Percentiles rank a stretch among this genome's conserved stretches.
phyloP scores from a whole-genome alignment of 2,797 vertebrate species.

The Allobates femoralis region DNA sequence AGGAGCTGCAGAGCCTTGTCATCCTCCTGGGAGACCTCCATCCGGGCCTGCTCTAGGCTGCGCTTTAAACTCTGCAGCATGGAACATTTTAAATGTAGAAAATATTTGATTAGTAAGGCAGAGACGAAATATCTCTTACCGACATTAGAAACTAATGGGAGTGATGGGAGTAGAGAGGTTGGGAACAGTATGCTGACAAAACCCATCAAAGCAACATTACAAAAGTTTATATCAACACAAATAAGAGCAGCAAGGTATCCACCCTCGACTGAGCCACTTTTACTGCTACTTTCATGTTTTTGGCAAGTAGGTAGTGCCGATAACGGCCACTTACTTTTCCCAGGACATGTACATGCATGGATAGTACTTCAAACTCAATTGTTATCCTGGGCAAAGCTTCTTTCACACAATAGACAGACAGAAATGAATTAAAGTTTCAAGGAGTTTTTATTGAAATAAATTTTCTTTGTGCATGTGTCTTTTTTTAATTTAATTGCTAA shows the following conservation, averaged over 20 bases:
- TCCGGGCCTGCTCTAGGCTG: constrained; percentile 97
- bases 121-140: background rate
- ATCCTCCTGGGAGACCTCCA: constrained; percentile 98
- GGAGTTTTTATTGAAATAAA: too few species aligned
- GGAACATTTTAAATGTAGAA: constrained; percentile 72
- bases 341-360: background rate
- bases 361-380: background rate
- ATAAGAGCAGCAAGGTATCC: background rate
- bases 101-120: constrained; percentile 26
- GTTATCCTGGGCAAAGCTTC: background rate
- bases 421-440: too few species aligned
- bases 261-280: background rate
- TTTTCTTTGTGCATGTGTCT: too few species aligned
- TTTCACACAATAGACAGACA: too few species aligned
- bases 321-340: background rate
- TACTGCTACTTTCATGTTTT: background rate
- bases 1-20: constrained; percentile 98
- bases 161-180: background rate
- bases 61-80: constrained; percentile 95
- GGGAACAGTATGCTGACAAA: background rate
- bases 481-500: too few species aligned
- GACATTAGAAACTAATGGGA: constrained; percentile 22
- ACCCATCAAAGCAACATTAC: background rate
- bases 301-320: background rate
- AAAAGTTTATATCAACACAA: background rate